phyloP scores from a whole-genome alignment of 2,797 vertebrate species.

The Neosilurus mollespiculum region DNA sequence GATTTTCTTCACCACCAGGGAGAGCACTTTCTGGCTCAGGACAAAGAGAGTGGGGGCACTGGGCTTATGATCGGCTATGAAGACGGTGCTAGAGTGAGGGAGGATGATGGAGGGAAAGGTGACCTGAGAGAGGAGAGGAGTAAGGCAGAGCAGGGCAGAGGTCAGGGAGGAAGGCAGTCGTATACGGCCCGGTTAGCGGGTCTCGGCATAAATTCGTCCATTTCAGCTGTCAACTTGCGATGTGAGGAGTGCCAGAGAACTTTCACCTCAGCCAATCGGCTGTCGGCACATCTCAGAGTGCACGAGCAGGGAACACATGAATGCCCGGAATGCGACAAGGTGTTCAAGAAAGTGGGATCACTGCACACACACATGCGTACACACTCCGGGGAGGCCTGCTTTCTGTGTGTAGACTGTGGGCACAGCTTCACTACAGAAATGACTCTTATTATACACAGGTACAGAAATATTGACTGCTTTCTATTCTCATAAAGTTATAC shows the following conservation, averaged over 20 bases:
- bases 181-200: constrained; percentile 21
- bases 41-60: constrained; percentile 79
- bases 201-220: constrained; percentile 13
- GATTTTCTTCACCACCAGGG: constrained; percentile 91
- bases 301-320: constrained; percentile 86
- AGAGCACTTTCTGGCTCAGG: constrained; percentile 84
- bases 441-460: constrained; percentile 87
- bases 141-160: constrained; percentile 53
- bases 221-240: constrained; percentile 58
- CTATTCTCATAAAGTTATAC: background rate
- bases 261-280: constrained; percentile 84
- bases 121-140: constrained; percentile 56
- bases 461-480: background rate
- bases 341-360: constrained; percentile 86
- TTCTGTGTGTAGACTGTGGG: constrained; percentile 89
- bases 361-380: constrained; percentile 87
- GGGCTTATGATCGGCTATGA: constrained; percentile 67
- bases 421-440: constrained; percentile 87
- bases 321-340: constrained; percentile 83
- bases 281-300: constrained; percentile 82
- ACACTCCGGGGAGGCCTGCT: constrained; percentile 85
- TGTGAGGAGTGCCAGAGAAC: constrained; percentile 79
- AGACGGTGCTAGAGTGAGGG: constrained; percentile 27
- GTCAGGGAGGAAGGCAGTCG: constrained; percentile 15
- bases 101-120: constrained; percentile 49